Base-by-base conservation (phyloP, 1,140 invertebrate species). In the Euborellia annulipes region DNA sequence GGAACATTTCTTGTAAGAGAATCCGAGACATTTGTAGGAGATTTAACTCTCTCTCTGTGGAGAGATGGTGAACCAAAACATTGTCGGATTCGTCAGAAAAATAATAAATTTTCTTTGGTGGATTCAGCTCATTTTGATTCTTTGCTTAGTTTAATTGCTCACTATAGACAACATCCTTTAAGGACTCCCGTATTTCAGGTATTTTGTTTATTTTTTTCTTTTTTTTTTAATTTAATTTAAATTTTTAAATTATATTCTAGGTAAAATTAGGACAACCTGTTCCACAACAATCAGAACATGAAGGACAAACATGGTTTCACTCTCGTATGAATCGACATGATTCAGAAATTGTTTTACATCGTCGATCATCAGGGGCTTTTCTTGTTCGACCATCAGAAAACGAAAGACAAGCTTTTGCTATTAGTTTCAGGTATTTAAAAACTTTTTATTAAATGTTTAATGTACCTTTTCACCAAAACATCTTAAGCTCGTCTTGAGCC, bases 1-100 rank as follows among this genome's bases (percentile, higher is more conserved):
- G 93, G 92, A 1, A 93, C 89, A 2, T 98, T 97, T 64, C 69
- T 98, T 13, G 92, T 98, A 0, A 67, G 92, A 47, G 84, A 92
- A 52, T 93, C 90, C 61, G 89, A 93, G 21, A 96, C 91, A 0
- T 97, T 95, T 67, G 85, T 94, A 16, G 92, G 92, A 0, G 91
- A 96, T 65, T 95, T 93, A 60, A 90, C 89, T 45, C 62, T 98
- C 2, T 95, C 90, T 0, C 96, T 97, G 65, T 94, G 85, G 75
- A 27, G 88, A 9, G 77, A 87, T 57, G 82, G 80, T 16, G 79
- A 81, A 58, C 84, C 87, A 0, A 90, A 93, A 64, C 93, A 97
- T 62, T 94, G 90, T 61, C 72, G 90, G 36, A 96, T 96, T 47
- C 82, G 85, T 56, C 72, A 83, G 21, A 88, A 86, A 56, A 87